Conservation (phyloP, 2,888 invertebrate genomes). For the Nomada ruficornis region DNA sequence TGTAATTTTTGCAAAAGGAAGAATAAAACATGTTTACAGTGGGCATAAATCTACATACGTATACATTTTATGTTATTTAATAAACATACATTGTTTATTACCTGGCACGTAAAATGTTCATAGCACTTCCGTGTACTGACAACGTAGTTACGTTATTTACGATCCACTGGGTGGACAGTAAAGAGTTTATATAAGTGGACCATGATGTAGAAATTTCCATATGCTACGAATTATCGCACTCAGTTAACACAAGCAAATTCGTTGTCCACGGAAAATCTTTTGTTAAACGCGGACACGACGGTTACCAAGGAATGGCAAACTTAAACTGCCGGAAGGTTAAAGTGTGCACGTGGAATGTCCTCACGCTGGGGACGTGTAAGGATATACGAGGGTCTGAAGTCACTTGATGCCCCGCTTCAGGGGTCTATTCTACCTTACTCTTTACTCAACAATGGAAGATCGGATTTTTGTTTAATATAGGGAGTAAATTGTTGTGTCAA, state of each 20-base stretch:
- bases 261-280: constrained; percentile 31
- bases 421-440: constrained; percentile 27
- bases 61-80: too few relatives aligned
- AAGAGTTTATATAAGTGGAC: background rate
- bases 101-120: background rate
- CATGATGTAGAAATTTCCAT: constrained; percentile 12
- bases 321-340: constrained; percentile 44
- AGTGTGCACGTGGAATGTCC: constrained; percentile 46
- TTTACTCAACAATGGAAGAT: constrained; percentile 1
- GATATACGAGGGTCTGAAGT: constrained; percentile 43
- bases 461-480: background rate
- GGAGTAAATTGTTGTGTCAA: background rate
- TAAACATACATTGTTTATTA: too few relatives aligned
- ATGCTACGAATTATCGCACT: constrained; percentile 3
- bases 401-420: constrained; percentile 39
- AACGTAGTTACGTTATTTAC: constrained; percentile 1
- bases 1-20: too few relatives aligned
- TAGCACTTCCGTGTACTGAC: background rate
- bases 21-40: too few relatives aligned
- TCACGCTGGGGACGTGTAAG: constrained; percentile 25
- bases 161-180: background rate
- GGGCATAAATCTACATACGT: too few relatives aligned
- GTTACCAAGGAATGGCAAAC: constrained; percentile 31
- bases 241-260: constrained; percentile 25
- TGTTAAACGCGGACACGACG: constrained; percentile 18